These are phyloP conservation scores for Porphyrio hochstetteri DNA, from an alignment of 2,113 vertebrate genomes.

Conservation along the genomic window DNA sequence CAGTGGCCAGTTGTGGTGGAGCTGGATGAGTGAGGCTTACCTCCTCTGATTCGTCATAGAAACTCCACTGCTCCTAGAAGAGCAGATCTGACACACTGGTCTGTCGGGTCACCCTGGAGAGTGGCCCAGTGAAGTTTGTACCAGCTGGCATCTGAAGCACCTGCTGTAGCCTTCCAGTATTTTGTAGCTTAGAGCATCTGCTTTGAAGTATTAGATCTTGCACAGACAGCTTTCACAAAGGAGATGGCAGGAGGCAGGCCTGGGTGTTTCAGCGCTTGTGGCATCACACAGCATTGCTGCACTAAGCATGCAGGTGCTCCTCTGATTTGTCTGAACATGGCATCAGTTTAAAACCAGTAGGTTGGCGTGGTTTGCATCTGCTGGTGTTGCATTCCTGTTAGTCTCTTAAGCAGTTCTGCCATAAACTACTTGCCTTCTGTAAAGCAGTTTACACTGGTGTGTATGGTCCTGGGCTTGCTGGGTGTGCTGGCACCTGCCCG, in stretches of 20 bases:
- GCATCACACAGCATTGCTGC: too few relatives aligned
- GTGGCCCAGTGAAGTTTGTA: fast-evolving
- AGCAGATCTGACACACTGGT: not conserved
- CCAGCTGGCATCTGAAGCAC: not conserved
- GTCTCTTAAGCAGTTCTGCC: not conserved
- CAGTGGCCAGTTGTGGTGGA: not conserved
- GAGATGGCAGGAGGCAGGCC: not conserved
- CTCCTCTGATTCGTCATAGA: not conserved
- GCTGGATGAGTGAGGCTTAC: not conserved
- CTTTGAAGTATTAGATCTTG: not conserved
- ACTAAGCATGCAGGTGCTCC: not conserved
- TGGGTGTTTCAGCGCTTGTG: fast-evolving
- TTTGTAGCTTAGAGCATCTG: not conserved
- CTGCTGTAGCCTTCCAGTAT: not conserved
- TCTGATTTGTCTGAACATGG: fast-evolving
- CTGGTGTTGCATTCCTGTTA: not conserved
- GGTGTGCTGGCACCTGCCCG: not conserved
- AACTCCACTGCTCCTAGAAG: fast-evolving
- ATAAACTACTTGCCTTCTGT: not conserved
- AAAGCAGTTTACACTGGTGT: not conserved
- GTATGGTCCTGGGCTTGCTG: not conserved
- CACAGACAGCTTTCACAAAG: not conserved
- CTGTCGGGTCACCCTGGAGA: not conserved
- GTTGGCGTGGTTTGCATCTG: not conserved
- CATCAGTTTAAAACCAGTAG: not conserved